phyloP scores from a whole-genome alignment of 2,888 invertebrate genomes.

The Drosophila antonietae region DNA sequence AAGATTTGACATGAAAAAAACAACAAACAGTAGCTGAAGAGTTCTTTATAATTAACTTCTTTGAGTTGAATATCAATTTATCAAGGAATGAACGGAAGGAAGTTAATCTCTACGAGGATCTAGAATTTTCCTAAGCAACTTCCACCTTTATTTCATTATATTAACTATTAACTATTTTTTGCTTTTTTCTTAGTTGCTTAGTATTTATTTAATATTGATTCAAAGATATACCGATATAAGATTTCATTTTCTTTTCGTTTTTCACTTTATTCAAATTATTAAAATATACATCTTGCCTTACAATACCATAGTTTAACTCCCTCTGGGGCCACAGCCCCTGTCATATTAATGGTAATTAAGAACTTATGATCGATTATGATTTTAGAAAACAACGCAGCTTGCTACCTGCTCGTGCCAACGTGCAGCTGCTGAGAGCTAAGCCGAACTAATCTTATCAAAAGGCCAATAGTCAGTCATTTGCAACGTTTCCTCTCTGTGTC shows the following conservation, averaged over 20 bases:
- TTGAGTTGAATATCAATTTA: background rate
- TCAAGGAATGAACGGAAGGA: background rate
- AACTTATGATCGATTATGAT: slow-evolving; percentile 69
- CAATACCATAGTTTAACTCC: background rate
- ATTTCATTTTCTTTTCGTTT: no score
- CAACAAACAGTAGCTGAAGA: background rate
- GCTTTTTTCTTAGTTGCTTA: background rate
- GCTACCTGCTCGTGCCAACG: slow-evolving; percentile 58
- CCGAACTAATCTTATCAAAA: slow-evolving; percentile 72
- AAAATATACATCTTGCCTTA: background rate
- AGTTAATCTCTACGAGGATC: background rate
- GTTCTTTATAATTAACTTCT: background rate
- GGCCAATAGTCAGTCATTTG: slow-evolving; percentile 60
- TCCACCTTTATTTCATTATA: background rate
- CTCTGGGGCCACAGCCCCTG: slow-evolving; percentile 9
- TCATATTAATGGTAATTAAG: slow-evolving; percentile 66
- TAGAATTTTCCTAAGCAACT: background rate
- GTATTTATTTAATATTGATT: no score
- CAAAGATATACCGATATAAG: no score
- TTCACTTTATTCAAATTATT: no score
- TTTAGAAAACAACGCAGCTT: slow-evolving; percentile 36
- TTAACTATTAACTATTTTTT: background rate
- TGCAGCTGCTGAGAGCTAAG: slow-evolving; percentile 44
- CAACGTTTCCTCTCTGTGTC: slow-evolving; percentile 6
- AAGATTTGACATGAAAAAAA: background rate